Base-by-base conservation (phyloP, 2,888 invertebrate species). In the Corbicula japonica region DNA sequence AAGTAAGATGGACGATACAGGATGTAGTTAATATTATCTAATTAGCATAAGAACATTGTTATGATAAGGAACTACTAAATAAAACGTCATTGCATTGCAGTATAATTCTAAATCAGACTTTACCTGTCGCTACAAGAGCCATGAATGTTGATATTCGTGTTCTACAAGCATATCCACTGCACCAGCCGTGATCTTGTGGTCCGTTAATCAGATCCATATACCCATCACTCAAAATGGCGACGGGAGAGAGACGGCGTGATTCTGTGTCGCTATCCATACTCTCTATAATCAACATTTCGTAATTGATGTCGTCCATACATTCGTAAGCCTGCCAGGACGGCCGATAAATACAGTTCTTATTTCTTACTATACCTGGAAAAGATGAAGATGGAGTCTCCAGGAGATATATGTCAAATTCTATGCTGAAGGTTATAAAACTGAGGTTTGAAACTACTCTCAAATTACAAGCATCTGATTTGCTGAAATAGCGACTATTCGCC, bases 181-280 rank as follows among this genome's bases (percentile, higher is more conserved):
- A 93, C 91, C 92, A 92, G 58, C 92, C 92, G 65, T 92, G 92
- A 75, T 92, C 92, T 86, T 91, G 91, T 0, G 93, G 93, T 5
- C 93, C 93, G 63, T 93, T 93, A 46, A 93, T 87, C 32, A 93
- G 86, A 74, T 93, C 92, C 18, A 93, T n/a, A 60, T 88, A 87
- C 2, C 85, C 86, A 15, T 88, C 86, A 21, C 86, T 82, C 21
- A 76, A 56, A 4, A 73, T 32, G 4, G 78, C 76, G 0, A 92
- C 88, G 0, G 92, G 92, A 0, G 91, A 91, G 6, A 92, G 79
- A 2, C 92, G 81, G 5, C 92, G 84, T 0, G 88, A 89, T 76
- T 92, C 92, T 12, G 92, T 92, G 78, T 92, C 92, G 1, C 69
- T 34, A 71, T 92, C 92, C 89, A 92, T 86, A 68, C 89, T 92